Evolutionary conservation across 2,888 invertebrate genomes (phyloP), one percentile per base, ranked within the genome.

Genomic region (Eucera pruinosa): DNA sequence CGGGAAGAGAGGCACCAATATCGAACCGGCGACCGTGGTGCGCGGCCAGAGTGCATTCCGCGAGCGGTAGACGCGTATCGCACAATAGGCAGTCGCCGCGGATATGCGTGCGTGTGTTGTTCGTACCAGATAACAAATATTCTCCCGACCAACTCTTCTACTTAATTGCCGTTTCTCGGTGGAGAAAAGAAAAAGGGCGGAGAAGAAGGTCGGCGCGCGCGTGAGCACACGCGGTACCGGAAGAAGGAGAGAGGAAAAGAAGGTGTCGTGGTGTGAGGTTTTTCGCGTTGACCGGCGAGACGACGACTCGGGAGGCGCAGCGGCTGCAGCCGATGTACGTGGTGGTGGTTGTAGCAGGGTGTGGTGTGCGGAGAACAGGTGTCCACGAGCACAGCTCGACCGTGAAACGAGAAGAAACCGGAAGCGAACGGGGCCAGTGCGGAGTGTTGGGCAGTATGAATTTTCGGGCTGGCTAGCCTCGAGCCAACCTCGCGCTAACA

Each of bases 1-100:
- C 72, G 77, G 70, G 71, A 61, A 77, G 83, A 62, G 78, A 71
- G 79, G 73, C 84, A 80, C 78, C 90, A 92, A 92, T 92, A 92
- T 92, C 91, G 92, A 92, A 92, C 91, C 90, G 91, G 92, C 92
- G 87, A 84, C 89, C 87, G 88, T 82, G 70, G 87, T 80, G 86
- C 85, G 86, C 87, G 85, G 82, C 55, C 80, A 80, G 70, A 78
- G 62, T 71, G 83, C 86, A 83, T 86, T 89, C 83, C 80, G 75
- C 81, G 81, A 71, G 57, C 74, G 66, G 52, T 71, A 47, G 58
- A 68, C 68, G 74, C 52, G 66, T 67, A 66, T 66, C 68, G 64
- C 45, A 39, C 41, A 50, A 23, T 27, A 41, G 62, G 52, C 50
- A 65, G 55, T 50, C 57, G 43, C 48, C n/a, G 23, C n/a, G 45